phyloP scores from a whole-genome alignment of 2,888 invertebrate genomes.

The Andrena dorsata region DNA sequence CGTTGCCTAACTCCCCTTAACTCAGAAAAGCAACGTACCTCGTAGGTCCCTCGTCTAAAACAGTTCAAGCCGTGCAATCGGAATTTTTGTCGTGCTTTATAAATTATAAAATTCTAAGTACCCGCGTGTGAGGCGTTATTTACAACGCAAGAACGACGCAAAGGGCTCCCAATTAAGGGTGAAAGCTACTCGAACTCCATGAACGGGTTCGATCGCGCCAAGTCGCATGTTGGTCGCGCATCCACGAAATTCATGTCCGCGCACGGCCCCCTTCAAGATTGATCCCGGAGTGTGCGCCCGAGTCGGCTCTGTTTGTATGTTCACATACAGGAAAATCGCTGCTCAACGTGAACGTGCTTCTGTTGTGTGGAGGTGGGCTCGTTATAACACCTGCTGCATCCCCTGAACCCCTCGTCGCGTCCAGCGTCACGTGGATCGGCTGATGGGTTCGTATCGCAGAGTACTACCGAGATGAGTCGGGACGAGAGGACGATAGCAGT shows the following conservation, averaged over 20 bases:
- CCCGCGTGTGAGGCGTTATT: neutral
- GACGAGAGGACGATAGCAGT: neutral
- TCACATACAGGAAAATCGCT: slow-evolving; percentile 57
- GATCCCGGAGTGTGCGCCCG: slow-evolving; percentile 71
- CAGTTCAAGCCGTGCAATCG: too few species aligned
- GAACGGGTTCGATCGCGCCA: neutral
- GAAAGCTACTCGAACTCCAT: neutral
- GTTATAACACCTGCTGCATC: slow-evolving; percentile 64
- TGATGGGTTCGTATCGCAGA: slow-evolving; percentile 53
- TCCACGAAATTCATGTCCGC: slow-evolving; percentile 70
- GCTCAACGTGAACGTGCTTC: slow-evolving; percentile 49
- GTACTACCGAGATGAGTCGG: neutral
- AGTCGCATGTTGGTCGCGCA: slow-evolving; percentile 41
- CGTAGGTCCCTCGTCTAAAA: too few species aligned
- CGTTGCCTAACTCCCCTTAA: too few species aligned
- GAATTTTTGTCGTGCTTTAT: too few species aligned
- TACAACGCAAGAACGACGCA: neutral
- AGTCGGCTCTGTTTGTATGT: slow-evolving; percentile 66
- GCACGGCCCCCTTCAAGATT: slow-evolving; percentile 71
- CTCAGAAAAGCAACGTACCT: too few species aligned
- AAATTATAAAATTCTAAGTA: too few species aligned
- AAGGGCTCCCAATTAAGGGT: neutral
- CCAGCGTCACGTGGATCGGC: slow-evolving; percentile 49
- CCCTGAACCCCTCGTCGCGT: slow-evolving; percentile 18
- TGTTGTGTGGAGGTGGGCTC: slow-evolving; percentile 48